These are phyloP conservation scores for Mustelus asterias DNA, from an alignment of 2,113 vertebrate species.

Conservation along the genomic window DNA sequence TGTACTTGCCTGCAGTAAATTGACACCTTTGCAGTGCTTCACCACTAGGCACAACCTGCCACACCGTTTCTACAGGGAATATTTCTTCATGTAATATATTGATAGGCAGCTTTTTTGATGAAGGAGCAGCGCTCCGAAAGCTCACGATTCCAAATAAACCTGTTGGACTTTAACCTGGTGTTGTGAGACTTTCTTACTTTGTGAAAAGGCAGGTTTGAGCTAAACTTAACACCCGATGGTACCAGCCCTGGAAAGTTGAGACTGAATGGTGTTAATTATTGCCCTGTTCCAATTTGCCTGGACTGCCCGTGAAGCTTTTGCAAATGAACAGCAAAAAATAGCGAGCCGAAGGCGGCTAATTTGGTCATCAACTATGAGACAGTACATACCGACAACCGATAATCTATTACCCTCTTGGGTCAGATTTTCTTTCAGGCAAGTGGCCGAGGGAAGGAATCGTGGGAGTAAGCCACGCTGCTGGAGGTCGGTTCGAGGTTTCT, in stretches of 20 bases:
- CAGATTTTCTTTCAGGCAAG: background rate
- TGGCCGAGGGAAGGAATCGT: too few relatives aligned
- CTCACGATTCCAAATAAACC: too few relatives aligned
- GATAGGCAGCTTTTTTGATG: background rate
- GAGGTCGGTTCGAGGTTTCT: too few relatives aligned
- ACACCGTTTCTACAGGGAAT: background rate
- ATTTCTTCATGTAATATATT: background rate
- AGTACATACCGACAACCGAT: background rate
- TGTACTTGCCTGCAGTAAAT: background rate
- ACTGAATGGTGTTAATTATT: background rate
- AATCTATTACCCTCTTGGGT: background rate
- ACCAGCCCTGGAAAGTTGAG: background rate
- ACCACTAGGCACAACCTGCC: background rate
- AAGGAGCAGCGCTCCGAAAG: too few relatives aligned
- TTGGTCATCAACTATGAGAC: background rate
- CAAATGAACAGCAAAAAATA: background rate
- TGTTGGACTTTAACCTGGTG: too few relatives aligned
- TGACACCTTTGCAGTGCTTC: background rate
- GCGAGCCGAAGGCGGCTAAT: background rate
- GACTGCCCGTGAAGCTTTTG: background rate
- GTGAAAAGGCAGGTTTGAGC: background rate
- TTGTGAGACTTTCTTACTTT: background rate
- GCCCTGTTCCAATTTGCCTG: background rate
- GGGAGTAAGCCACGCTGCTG: too few relatives aligned
- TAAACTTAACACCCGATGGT: background rate